These are phyloP conservation scores for Drosophila burlai DNA, from an alignment of 1,140 invertebrate genomes.

Conservation along the genomic window DNA sequence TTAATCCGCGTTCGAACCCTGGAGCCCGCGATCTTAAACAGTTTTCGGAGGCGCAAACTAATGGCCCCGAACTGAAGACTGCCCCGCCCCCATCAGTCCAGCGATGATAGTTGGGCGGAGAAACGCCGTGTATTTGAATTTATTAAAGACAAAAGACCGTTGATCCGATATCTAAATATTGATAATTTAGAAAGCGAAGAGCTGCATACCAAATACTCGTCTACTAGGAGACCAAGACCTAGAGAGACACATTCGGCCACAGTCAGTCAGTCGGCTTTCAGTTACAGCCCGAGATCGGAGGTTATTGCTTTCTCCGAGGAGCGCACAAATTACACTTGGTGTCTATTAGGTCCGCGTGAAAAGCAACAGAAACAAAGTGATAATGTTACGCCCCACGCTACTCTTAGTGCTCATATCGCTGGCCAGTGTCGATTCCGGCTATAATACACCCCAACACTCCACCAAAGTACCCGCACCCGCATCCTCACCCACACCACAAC, in stretches of 20 bases:
- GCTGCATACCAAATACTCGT: conserved; percentile 51
- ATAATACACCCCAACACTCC: conserved; percentile 38
- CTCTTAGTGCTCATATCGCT: conserved; percentile 59
- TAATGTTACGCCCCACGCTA: conserved; percentile 65
- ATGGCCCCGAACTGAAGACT: conserved; percentile 50
- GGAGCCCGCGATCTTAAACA: conserved; percentile 12
- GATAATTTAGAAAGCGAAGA: conserved; percentile 74
- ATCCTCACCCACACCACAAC: neutral
- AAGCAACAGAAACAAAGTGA: conserved; percentile 40
- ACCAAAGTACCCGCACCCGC: conserved; percentile 12
- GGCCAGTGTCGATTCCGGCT: conserved; percentile 77
- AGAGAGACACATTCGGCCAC: conserved; percentile 19
- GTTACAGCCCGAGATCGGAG: conserved; percentile 44
- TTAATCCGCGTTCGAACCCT: conserved; percentile 56
- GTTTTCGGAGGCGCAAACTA: conserved; percentile 49
- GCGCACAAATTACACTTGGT: conserved; percentile 40
- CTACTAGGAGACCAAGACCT: conserved; percentile 23
- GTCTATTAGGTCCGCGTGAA: conserved; percentile 22
- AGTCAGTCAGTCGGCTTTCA: conserved; percentile 38
- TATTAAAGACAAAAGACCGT: conserved; percentile 23
- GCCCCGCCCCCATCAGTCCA: conserved; percentile 34
- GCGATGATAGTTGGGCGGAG: conserved; percentile 70
- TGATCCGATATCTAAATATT: conserved; percentile 40
- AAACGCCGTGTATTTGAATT: conserved; percentile 65
- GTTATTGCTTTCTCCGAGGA: conserved; percentile 37